These are phyloP conservation scores for Cetonia aurata DNA, from an alignment of 2,888 invertebrate species.

Conservation along the genomic window DNA sequence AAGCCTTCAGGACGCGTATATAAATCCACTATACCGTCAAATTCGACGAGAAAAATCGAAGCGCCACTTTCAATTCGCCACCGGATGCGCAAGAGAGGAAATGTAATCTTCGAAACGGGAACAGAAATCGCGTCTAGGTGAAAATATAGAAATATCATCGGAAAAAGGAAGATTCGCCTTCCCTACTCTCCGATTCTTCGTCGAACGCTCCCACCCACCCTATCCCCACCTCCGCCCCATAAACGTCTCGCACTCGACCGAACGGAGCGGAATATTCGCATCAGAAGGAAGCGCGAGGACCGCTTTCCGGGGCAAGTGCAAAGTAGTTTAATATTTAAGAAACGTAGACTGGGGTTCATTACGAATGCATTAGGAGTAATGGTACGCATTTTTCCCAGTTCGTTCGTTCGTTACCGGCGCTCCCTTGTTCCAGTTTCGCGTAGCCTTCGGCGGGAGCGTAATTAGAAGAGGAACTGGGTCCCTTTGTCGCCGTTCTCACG, in stretches of 20 bases:
- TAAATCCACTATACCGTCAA: neutral
- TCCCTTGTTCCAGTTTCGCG: no score
- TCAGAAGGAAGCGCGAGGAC: neutral
- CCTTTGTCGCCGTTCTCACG: no score
- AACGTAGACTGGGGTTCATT: slow-evolving; percentile 24
- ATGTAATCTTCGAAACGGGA: neutral
- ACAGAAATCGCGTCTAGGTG: neutral
- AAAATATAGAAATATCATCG: slow-evolving; percentile 26
- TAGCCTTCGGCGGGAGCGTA: no score
- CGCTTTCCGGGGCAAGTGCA: slow-evolving; percentile 8
- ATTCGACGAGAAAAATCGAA: neutral
- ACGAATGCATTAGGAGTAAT: slow-evolving; percentile 36
- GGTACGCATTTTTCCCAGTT: slow-evolving; percentile 16
- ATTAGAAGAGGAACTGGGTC: no score
- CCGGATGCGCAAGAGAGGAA: neutral
- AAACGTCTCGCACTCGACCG: no score
- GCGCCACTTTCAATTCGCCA: no score
- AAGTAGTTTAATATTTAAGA: slow-evolving; percentile 36
- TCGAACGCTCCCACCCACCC: no score
- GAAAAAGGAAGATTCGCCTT: slow-evolving; percentile 12
- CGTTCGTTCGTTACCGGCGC: slow-evolving; percentile 3
- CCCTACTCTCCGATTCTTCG: neutral
- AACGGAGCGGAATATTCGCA: neutral
- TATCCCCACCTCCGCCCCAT: no score
- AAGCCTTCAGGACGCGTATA: neutral